A percentile compares a stretch with the other conserved stretches of the same genome.
phyloP scores from a whole-genome alignment of 2,888 invertebrate genomes.

The Ditula angustiorana region DNA sequence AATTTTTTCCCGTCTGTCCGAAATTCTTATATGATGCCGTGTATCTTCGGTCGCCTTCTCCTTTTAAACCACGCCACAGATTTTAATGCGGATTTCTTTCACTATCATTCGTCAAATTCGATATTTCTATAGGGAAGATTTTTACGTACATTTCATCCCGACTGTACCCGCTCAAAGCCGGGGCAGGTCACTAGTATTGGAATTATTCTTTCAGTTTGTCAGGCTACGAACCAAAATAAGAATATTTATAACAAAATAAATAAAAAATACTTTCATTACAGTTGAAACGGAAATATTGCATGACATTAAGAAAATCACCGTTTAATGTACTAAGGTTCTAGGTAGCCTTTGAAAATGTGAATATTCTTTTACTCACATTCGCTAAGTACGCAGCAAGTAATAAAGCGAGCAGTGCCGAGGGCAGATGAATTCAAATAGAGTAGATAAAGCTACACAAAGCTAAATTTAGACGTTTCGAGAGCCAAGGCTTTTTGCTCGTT shows the following conservation, averaged over 20 bases:
- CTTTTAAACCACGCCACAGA: too few relatives aligned
- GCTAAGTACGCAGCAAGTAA: constrained; percentile 5
- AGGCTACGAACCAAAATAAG: too few relatives aligned
- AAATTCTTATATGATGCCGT: too few relatives aligned
- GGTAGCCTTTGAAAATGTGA: not conserved
- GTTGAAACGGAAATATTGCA: not conserved
- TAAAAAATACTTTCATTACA: not conserved
- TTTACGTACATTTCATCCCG: too few relatives aligned
- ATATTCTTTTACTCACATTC: not conserved
- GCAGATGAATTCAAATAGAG: constrained; percentile 26
- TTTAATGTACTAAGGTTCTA: not conserved
- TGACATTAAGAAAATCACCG: not conserved
- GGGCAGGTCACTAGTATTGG: too few relatives aligned
- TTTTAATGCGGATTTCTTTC: too few relatives aligned
- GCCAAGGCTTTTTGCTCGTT: constrained; percentile 15
- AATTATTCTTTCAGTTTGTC: too few relatives aligned
- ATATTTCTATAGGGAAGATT: too few relatives aligned
- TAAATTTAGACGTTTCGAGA: constrained; percentile 28
- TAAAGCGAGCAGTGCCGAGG: constrained; percentile 11
- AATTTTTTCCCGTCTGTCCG: too few relatives aligned
- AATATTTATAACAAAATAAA: not conserved
- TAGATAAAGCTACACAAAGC: constrained; percentile 25
- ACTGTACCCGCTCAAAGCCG: too few relatives aligned
- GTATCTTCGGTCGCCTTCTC: too few relatives aligned
- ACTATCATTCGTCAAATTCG: too few relatives aligned